Conservation (phyloP, 2,888 invertebrate species). For the Didymodactylos carnosus region DNA sequence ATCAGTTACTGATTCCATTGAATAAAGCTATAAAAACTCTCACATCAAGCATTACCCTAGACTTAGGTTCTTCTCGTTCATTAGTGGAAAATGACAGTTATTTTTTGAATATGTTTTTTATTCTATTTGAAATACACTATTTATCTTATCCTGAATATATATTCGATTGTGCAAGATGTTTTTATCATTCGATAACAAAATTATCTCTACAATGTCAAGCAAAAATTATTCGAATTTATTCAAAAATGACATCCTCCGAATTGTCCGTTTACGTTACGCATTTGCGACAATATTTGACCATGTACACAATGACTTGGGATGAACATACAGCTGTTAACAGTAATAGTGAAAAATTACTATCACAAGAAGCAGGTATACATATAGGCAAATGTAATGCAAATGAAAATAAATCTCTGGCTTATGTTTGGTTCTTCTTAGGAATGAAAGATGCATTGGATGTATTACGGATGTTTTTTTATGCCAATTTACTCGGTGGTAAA, state of each 20-base stretch:
- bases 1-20: neutral
- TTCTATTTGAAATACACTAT: constrained; percentile 43
- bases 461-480: constrained; percentile 54
- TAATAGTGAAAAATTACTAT: neutral
- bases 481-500: constrained; percentile 59
- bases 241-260: constrained; percentile 32
- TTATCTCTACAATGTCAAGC: constrained; percentile 56
- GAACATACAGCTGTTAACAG: neutral
- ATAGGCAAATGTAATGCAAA: too few species aligned
- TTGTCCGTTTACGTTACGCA: constrained; percentile 38
- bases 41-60: neutral
- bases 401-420: constrained; percentile 42
- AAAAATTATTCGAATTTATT: constrained; percentile 58
- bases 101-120: neutral
- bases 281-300: constrained; percentile 66
- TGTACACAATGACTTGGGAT: constrained; percentile 50
- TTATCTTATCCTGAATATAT: constrained; percentile 48
- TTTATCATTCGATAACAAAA: constrained; percentile 49
- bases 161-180: constrained; percentile 56
- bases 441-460: constrained; percentile 66
- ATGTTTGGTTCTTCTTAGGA: constrained; percentile 42
- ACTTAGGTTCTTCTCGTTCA: neutral
- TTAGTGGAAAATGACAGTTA: neutral
- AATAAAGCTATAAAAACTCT: neutral
- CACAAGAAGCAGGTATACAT: neutral